A percentile compares a stretch with the other conserved stretches of the same genome.
These are phyloP conservation scores for Pantherophis alleghaniensis DNA, from an alignment of 2,797 vertebrate species.

Conservation along the genomic window DNA sequence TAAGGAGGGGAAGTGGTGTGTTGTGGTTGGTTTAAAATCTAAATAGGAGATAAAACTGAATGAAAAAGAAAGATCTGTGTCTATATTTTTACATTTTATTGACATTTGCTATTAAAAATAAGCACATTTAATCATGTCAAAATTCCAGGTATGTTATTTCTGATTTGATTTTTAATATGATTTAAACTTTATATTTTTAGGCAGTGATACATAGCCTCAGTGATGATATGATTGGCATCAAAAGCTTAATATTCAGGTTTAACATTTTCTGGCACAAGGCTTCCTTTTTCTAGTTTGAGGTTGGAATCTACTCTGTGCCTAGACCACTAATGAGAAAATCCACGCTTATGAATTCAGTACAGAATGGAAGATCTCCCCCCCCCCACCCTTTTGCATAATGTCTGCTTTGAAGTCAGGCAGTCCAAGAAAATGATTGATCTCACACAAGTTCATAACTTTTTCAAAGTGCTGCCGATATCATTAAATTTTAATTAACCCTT, in stretches of 20 bases:
- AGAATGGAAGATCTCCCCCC: constrained; percentile 65
- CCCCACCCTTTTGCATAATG: constrained; percentile 79
- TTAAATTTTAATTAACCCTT: constrained; percentile 99
- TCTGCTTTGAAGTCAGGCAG: constrained; percentile 90
- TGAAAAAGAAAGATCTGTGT: constrained; percentile 34
- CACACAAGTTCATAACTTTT: constrained; percentile 94
- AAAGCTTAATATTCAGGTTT: constrained; percentile 67
- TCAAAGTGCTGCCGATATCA: constrained; percentile 91
- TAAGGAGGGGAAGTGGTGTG: background rate
- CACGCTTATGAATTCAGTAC: constrained; percentile 80
- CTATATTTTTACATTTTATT: constrained; percentile 64
- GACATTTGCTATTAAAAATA: constrained; percentile 56
- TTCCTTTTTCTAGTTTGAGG: constrained; percentile 67
- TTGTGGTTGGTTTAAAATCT: background rate
- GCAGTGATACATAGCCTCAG: constrained; percentile 51
- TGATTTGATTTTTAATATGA: constrained; percentile 30
- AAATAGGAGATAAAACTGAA: background rate
- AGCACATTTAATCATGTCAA: constrained; percentile 45
- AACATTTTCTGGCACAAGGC: constrained; percentile 68
- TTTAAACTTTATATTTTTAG: constrained; percentile 26
- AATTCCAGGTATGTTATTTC: constrained; percentile 55
- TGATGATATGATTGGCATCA: constrained; percentile 58
- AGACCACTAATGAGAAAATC: constrained; percentile 79
- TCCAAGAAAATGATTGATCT: constrained; percentile 97
- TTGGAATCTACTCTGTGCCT: constrained; percentile 73